Evolutionary conservation across 2,113 vertebrate genomes (phyloP).

Genomic region (Ceratotherium simum): DNA sequence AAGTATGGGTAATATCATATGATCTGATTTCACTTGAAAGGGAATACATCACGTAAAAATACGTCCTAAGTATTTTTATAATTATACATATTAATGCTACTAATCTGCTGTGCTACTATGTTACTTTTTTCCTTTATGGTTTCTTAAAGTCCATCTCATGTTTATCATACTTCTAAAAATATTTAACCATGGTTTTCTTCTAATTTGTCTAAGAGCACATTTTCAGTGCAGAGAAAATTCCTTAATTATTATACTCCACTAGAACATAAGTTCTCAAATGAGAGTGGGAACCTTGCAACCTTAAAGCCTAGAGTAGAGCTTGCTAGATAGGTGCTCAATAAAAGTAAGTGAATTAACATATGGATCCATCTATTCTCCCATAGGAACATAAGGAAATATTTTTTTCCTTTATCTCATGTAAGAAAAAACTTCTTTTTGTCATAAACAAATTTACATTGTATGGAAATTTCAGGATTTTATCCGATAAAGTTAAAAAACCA

Average conservation of each 20-base stretch:
- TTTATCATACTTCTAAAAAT: background rate
- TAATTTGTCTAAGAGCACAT: background rate
- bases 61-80: background rate
- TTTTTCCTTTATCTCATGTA: background rate
- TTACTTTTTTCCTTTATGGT: background rate
- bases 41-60: background rate
- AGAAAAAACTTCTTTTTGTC: background rate
- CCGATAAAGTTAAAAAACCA: background rate
- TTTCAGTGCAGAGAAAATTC: background rate
- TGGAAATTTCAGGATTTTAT: background rate
- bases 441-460: background rate
- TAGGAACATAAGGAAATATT: background rate
- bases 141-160: background rate
- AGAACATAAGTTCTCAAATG: background rate
- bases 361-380: background rate
- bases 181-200: background rate
- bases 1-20: background rate
- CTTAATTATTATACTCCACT: background rate
- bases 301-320: background rate
- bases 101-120: background rate
- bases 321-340: background rate
- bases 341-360: background rate
- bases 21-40: slow-evolving; percentile 26
- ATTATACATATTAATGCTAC: background rate
- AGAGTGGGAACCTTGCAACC: background rate